phyloP scores from a whole-genome alignment of 1,140 invertebrate species.

The Heliconius himera region DNA sequence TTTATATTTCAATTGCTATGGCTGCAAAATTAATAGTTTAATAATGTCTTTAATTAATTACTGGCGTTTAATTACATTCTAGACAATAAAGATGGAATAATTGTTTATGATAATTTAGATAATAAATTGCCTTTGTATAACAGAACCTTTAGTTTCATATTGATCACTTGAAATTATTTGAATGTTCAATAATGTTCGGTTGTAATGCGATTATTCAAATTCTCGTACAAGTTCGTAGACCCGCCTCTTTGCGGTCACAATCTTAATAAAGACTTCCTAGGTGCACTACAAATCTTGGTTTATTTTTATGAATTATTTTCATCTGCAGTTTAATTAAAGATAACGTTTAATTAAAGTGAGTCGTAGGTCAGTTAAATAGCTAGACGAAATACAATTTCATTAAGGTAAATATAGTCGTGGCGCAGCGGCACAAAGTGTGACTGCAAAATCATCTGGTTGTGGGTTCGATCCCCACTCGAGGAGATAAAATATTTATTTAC shows the following conservation, averaged over 20 bases:
- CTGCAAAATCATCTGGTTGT: too few species aligned
- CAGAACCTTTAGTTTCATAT: conserved; percentile 9
- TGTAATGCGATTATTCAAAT: conserved; percentile 77
- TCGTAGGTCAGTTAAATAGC: conserved; percentile 55
- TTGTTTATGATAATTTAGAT: not conserved
- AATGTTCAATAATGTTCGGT: conserved; percentile 39
- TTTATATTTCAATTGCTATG: not conserved
- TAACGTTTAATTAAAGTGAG: conserved; percentile 75
- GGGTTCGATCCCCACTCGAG: too few species aligned
- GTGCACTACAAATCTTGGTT: conserved; percentile 64
- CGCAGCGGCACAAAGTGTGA: too few species aligned
- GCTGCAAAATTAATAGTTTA: not conserved
- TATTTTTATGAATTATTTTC: conserved; percentile 72
- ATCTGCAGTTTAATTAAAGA: conserved; percentile 68
- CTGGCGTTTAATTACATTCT: not conserved
- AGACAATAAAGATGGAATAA: not conserved
- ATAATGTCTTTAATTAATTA: not conserved
- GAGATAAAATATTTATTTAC: too few species aligned
- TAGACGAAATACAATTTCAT: conserved; percentile 47
- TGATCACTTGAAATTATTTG: conserved; percentile 11
- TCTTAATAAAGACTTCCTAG: conserved; percentile 81
- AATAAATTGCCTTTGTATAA: conserved; percentile 2
- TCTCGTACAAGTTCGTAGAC: conserved; percentile 62
- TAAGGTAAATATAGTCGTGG: too few species aligned
- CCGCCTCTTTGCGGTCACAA: conserved; percentile 77